Conservation (phyloP, 2,888 invertebrate genomes). For the Caenorhabditis sp. region DNA sequence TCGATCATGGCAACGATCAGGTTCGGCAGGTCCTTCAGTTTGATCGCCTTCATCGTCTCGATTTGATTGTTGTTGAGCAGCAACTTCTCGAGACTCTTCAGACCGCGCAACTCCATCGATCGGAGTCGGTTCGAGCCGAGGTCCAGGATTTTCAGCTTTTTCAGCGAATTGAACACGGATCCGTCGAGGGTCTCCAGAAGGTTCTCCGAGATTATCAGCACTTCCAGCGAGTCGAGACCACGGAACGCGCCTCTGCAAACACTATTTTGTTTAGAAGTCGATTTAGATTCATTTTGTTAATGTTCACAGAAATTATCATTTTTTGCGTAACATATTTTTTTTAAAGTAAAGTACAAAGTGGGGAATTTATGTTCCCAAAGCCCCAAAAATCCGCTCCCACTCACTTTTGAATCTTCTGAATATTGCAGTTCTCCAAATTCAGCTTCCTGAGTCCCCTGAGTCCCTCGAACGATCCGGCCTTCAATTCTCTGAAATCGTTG, state of each 20-base stretch:
- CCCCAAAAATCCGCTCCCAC: neutral
- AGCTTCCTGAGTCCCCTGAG: slow-evolving; percentile 30
- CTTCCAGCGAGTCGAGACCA: slow-evolving; percentile 78
- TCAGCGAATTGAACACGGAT: slow-evolving; percentile 69
- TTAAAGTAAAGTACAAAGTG: too few species aligned
- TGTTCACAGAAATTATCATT: too few species aligned
- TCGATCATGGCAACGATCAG: slow-evolving; percentile 69
- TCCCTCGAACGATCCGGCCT: slow-evolving; percentile 33
- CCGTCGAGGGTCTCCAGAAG: slow-evolving; percentile 69
- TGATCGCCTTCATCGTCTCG: slow-evolving; percentile 58
- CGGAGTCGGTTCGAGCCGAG: slow-evolving; percentile 79
- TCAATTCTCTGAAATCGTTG: slow-evolving; percentile 11
- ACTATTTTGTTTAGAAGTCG: too few species aligned
- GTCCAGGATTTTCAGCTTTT: slow-evolving; percentile 77
- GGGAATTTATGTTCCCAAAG: too few species aligned
- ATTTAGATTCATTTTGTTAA: neutral
- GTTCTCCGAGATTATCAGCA: slow-evolving; percentile 70
- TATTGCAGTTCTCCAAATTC: slow-evolving; percentile 15
- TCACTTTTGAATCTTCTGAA: slow-evolving; percentile 37
- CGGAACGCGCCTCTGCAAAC: slow-evolving; percentile 68
- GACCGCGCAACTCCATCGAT: slow-evolving; percentile 53
- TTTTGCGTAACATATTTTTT: too few species aligned
- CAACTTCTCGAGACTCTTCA: slow-evolving; percentile 70
- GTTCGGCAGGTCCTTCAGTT: slow-evolving; percentile 65
- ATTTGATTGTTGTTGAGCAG: slow-evolving; percentile 77